Conservation (phyloP, 2,888 invertebrate genomes). For the Ennomos erosarius region DNA sequence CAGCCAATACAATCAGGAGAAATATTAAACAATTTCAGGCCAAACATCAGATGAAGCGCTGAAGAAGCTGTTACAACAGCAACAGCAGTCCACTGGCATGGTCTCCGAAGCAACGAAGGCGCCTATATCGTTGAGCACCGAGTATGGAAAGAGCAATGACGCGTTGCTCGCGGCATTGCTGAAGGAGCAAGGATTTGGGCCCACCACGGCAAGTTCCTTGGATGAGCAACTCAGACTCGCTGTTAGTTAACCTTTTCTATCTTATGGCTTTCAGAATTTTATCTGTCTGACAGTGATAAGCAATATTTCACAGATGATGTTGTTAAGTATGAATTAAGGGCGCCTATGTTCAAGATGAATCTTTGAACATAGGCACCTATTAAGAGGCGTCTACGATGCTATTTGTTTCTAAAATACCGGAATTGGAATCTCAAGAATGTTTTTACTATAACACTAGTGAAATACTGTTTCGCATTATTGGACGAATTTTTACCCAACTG, state of each 20-base stretch:
- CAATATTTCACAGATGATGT: neutral
- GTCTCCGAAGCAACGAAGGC: conserved; percentile 73
- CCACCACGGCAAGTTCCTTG: conserved; percentile 87
- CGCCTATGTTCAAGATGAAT: no score
- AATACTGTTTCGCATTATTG: neutral
- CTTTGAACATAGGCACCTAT: no score
- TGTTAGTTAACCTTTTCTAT: conserved; percentile 70
- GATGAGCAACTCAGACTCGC: conserved; percentile 85
- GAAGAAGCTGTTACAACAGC: conserved; percentile 68
- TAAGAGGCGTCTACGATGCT: no score
- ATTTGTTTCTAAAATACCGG: no score
- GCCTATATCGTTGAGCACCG: conserved; percentile 77
- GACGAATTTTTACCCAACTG: neutral
- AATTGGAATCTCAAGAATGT: no score
- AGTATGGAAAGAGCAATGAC: conserved; percentile 87
- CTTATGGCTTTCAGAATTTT: conserved; percentile 31
- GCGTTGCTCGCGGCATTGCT: conserved; percentile 89
- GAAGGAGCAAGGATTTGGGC: conserved; percentile 90
- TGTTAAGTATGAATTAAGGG: no score
- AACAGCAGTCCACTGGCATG: conserved; percentile 67
- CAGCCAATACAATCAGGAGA: neutral
- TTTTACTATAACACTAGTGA: neutral
- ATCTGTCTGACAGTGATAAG: conserved; percentile 2
- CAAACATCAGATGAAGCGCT: conserved; percentile 78
- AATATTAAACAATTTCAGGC: conserved; percentile 54